Evolutionary conservation across 2,797 vertebrate species (phyloP), one percentile per base, ranked within the genome.

Genomic region (Clarias platycephalus): DNA sequence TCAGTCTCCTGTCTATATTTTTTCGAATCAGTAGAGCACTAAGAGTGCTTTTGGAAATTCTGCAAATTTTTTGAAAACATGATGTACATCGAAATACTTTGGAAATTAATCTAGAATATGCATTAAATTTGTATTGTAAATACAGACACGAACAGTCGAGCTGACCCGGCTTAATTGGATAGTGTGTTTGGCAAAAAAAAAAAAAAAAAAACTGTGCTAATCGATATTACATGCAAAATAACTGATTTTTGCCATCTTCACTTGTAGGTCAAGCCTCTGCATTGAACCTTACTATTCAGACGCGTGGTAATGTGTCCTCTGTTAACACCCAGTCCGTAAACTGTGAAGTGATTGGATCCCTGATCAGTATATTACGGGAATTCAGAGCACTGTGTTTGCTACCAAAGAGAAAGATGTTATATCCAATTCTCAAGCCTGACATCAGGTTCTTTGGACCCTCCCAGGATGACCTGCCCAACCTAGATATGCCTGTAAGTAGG

Each of bases 271-370:
- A 89, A 53, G 90, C 53, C 24, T 85, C 89, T 0, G 84, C 89
- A 22, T 92, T 95, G 67, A 92, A 89, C 71, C 82, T 97, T 81
- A 93, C 89, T 1, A 91, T 97, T 81, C 93, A 95, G 90, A 97
- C 95, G 10, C 88, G 81, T 87, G 93, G 93, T 60, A 94, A 94
- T 49, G 90, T 97, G 77, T 92, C 92, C 0, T 91, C 90, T 4
- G 91, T 89, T 13, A 60, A 94, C 76, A 91, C 88, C 3, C 92
- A 94, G 34, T 64, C 86, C 16, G 91, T 95, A 81, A 91, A 71
- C 60, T 97, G 96, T 60, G 66, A 93, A 71, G 91, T 95, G 34
- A 87, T 96, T 80, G 95, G 95, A 81, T 96, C 95, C 63, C 84
- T 97, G 86, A 89, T 96, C 70, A 96, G 93, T n/a, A 93, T 93